phyloP scores from a whole-genome alignment of 2,888 invertebrate genomes.

The Aleiodes alternator region DNA sequence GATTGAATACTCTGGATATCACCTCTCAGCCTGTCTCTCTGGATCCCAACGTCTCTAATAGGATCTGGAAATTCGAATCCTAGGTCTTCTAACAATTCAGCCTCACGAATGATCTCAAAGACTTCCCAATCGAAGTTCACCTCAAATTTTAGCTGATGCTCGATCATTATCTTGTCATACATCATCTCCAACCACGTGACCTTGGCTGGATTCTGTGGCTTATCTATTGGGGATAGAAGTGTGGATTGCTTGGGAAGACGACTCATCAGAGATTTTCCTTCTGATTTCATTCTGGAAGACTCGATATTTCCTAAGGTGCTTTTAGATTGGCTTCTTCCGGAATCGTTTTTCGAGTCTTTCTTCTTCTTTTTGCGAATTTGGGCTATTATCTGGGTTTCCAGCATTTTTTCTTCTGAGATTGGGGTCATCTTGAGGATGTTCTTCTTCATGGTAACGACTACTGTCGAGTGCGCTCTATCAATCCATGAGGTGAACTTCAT shows the following conservation, averaged over 20 bases:
- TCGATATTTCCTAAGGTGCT: conserved; percentile 1
- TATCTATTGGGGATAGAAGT: conserved; percentile 45
- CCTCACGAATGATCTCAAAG: conserved; percentile 83
- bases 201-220: conserved; percentile 44
- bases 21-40: conserved; percentile 80
- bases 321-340: neutral
- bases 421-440: conserved; percentile 81
- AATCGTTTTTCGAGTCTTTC: conserved; percentile 24
- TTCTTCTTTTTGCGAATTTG: neutral
- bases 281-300: conserved; percentile 40
- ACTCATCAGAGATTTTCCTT: conserved; percentile 36
- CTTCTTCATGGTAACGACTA: conserved; percentile 83
- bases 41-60: conserved; percentile 79
- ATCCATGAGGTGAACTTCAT: conserved; percentile 84
- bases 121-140: conserved; percentile 82
- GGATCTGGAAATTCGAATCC: conserved; percentile 79
- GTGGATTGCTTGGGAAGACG: conserved; percentile 48
- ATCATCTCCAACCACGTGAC: conserved; percentile 85
- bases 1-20: conserved; percentile 80
- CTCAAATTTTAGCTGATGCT: conserved; percentile 81
- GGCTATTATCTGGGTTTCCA: neutral
- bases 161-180: conserved; percentile 81
- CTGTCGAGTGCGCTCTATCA: conserved; percentile 79
- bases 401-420: conserved; percentile 53
- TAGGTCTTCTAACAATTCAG: conserved; percentile 84